Base-by-base conservation (phyloP, 2,888 invertebrate species). In the Hyposoter dolosus region DNA sequence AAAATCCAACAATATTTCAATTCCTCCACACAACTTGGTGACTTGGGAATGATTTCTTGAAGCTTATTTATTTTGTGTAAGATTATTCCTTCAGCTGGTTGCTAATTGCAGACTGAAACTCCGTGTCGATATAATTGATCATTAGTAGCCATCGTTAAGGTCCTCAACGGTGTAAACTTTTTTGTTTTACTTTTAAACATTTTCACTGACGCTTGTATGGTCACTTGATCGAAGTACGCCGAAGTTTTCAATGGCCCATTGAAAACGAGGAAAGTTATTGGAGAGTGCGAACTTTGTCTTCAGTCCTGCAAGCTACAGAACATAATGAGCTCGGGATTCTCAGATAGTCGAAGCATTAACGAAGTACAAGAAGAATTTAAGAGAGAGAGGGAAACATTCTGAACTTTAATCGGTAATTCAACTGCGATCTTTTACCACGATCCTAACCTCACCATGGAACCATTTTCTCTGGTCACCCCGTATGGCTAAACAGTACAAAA, bases 341-440 rank as follows among this genome's bases (percentile, higher is more conserved):
- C 19, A 19, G 74, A 75, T 65, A 45, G 40, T 35, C 47, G 53
- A 45, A 9, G 66, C 17, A 75, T 17, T 50, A 66, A 68, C 56
- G 32, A 75, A 45, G 74, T 56, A 10, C n/a, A 75, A 66, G 35
- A n/a, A 15, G 40, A 66, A 72, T 45, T 45, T 7, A 53, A 28
- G 50, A 40, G 50, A 23, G 10, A 56, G 40, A 65, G 23, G 17
- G 10, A 63, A 28, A 35, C 23, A 68, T 40, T 65, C 17, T 32
- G 76, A 12, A 85, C 65, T 82, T 17, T 5, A 12, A 56, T 40
- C 15, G 12, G 50, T 76, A 40, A 65, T 71, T 45, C 65, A 60
- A 76, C 84, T 81, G 66, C 45, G 66, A 83, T 85, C 74, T 45
- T 66, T 79, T 60, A 63, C 76, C 82, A 80, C 85, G 85, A 85